Evolutionary conservation across 1,140 invertebrate species (phyloP).

Genomic region (Tetraneura akinire): DNA sequence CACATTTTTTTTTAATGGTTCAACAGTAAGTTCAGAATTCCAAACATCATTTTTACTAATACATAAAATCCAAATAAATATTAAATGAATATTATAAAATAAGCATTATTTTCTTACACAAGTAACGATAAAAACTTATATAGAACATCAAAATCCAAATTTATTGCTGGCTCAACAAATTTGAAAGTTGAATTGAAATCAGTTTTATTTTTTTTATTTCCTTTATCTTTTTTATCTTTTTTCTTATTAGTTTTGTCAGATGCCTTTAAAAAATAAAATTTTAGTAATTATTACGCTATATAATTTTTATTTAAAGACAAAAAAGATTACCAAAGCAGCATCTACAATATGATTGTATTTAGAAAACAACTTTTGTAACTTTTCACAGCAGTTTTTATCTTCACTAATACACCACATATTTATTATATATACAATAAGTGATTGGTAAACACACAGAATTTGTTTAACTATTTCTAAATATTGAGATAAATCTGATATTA

Average conservation of each 20-base stretch:
- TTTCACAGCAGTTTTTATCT: constrained; percentile 23
- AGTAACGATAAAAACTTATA: constrained; percentile 47
- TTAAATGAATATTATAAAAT: not conserved
- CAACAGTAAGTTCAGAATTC: not conserved
- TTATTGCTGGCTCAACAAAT: constrained; percentile 23
- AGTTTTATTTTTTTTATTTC: constrained; percentile 30
- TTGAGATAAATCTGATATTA: constrained; percentile 4
- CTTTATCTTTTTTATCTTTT: constrained; percentile 39
- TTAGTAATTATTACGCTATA: not conserved
- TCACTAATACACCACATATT: constrained; percentile 16
- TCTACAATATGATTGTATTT: constrained; percentile 41
- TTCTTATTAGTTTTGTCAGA: constrained; percentile 31
- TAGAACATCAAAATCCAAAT: constrained; percentile 29
- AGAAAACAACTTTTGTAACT: constrained; percentile 43
- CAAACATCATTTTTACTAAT: constrained; percentile 10
- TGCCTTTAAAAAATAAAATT: constrained; percentile 1
- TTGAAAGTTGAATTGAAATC: not conserved
- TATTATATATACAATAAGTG: constrained; percentile 27
- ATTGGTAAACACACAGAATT: constrained; percentile 34
- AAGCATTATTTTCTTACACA: constrained; percentile 8
- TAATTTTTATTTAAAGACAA: not conserved
- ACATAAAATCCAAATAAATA: not conserved
- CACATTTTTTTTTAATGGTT: constrained; percentile 12
- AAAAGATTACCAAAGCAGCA: constrained; percentile 10
- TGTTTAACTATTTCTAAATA: constrained; percentile 1